Conservation (phyloP, 2,113 vertebrate genomes). For the Poicephalus meyeri region DNA sequence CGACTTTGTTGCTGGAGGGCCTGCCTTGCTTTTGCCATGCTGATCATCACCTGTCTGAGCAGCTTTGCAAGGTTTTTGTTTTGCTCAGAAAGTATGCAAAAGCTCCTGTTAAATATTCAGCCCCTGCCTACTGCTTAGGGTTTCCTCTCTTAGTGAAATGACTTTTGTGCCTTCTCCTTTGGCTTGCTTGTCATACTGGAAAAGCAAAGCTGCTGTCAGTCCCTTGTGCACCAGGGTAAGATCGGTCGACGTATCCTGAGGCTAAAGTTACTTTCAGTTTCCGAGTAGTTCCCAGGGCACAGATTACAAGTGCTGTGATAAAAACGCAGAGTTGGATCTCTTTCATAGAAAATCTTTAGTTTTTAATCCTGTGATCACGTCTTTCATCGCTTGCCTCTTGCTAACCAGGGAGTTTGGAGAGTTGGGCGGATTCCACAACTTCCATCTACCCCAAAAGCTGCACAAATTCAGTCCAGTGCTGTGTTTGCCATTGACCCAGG, state of each 20-base stretch:
- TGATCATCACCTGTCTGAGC: neutral
- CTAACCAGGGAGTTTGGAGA: neutral
- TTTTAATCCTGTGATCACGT: neutral
- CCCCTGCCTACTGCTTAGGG: neutral
- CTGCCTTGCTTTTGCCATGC: neutral
- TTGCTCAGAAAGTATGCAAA: neutral
- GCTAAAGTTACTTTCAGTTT: slow-evolving; percentile 29
- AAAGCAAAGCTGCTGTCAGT: neutral
- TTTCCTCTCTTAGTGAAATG: neutral
- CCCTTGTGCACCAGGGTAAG: neutral
- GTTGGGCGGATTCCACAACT: neutral
- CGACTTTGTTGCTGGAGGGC: neutral
- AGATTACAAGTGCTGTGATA: slow-evolving; percentile 23
- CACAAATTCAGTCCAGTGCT: neutral
- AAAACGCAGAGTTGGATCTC: neutral
- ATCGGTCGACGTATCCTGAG: slow-evolving; percentile 21
- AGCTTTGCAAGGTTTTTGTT: neutral
- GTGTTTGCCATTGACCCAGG: neutral
- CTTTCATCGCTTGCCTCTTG: neutral
- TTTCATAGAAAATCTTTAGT: neutral
- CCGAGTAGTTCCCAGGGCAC: neutral
- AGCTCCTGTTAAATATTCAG: neutral
- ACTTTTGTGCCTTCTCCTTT: neutral
- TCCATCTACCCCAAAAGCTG: neutral
- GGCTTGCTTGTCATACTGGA: neutral